These are phyloP conservation scores for Rosalia funebris DNA, from an alignment of 2,888 invertebrate species.

Conservation along the genomic window DNA sequence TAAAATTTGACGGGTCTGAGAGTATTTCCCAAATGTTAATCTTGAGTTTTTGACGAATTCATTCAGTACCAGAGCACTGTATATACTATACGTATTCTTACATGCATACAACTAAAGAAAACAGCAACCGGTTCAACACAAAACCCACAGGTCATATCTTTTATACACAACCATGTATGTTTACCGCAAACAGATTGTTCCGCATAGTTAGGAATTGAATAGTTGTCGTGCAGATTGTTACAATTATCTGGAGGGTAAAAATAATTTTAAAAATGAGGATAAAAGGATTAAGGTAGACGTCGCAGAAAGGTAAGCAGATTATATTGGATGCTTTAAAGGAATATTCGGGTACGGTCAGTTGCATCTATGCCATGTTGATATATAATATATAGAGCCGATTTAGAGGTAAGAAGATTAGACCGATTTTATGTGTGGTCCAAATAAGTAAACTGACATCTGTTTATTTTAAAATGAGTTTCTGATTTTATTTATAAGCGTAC, in stretches of 20 bases:
- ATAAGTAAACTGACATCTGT: background rate
- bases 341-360: constrained; percentile 17
- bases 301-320: constrained; percentile 25
- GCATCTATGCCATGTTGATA: constrained; percentile 7
- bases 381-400: constrained; percentile 6
- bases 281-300: constrained; percentile 19
- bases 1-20: too few relatives aligned
- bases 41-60: too few relatives aligned
- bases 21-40: too few relatives aligned
- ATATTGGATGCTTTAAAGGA: constrained; percentile 13
- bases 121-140: too few relatives aligned
- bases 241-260: background rate
- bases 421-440: constrained; percentile 12
- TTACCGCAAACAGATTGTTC: constrained; percentile 1
- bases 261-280: constrained; percentile 14
- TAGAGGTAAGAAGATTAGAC: constrained; percentile 10
- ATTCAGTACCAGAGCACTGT: too few relatives aligned
- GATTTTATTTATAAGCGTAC: too few relatives aligned
- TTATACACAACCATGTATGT: background rate
- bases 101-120: too few relatives aligned
- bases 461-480: background rate
- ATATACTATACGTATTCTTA: too few relatives aligned
- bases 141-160: too few relatives aligned
- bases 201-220: background rate
- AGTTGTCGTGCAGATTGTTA: background rate